These are phyloP conservation scores for Mohoua ochrocephala DNA, from an alignment of 2,113 vertebrate species.

Conservation along the genomic window DNA sequence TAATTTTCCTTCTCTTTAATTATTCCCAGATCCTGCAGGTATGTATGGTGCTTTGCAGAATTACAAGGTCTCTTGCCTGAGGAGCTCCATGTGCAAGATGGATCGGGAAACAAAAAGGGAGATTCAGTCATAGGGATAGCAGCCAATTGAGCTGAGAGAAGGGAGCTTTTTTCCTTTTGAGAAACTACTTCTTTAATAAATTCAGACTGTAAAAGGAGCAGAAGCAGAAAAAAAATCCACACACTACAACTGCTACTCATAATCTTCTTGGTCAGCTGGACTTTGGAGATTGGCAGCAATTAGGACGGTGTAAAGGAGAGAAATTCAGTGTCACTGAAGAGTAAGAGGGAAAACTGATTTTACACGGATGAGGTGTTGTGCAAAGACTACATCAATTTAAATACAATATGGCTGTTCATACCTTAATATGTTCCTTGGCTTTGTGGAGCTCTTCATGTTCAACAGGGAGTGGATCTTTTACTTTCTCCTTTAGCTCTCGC, in stretches of 20 bases:
- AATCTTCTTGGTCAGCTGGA: background rate
- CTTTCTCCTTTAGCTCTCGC: slow-evolving; percentile 69
- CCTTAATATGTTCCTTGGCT: slow-evolving; percentile 75
- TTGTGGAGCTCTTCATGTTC: slow-evolving; percentile 74
- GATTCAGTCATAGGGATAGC: background rate
- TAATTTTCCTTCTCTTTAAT: slow-evolving; percentile 46
- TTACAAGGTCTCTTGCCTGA: background rate
- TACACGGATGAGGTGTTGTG: background rate
- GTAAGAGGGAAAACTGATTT: background rate
- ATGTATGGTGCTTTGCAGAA: background rate
- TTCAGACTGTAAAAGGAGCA: background rate
- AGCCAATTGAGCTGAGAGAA: background rate
- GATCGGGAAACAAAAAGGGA: background rate
- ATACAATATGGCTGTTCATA: slow-evolving; percentile 23
- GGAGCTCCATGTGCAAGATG: background rate
- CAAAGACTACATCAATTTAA: background rate
- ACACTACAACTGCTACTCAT: background rate
- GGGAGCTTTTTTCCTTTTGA: background rate
- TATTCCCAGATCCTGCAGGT: background rate
- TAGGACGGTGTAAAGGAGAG: background rate
- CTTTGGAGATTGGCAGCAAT: background rate
- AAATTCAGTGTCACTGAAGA: background rate
- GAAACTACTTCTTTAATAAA: background rate
- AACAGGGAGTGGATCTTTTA: slow-evolving; percentile 76
- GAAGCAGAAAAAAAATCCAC: background rate